Conservation (phyloP, 2,797 vertebrate species). For the Salarias fasciatus region DNA sequence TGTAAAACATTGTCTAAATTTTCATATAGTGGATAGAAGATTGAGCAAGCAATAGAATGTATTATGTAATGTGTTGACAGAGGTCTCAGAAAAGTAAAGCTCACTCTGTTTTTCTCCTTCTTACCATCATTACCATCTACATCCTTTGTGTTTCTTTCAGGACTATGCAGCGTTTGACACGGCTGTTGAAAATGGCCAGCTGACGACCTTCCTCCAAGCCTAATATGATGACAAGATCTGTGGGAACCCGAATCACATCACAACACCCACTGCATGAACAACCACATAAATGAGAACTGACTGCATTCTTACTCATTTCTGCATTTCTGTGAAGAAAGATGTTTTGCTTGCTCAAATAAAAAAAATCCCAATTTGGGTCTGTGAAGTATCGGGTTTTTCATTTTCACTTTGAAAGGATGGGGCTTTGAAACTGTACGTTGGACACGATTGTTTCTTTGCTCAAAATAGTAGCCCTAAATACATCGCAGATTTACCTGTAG, state of each 20-base stretch:
- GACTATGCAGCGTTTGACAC: constrained; percentile 39
- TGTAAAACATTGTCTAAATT: too few relatives aligned
- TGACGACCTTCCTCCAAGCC: constrained; percentile 64
- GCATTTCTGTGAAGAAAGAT: neutral
- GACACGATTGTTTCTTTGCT: too few relatives aligned
- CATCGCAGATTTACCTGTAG: too few relatives aligned
- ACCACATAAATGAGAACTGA: neutral
- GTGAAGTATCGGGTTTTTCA: neutral
- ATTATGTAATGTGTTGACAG: too few relatives aligned
- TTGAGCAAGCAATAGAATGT: too few relatives aligned
- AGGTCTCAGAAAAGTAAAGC: too few relatives aligned
- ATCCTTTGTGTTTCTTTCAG: constrained; percentile 32
- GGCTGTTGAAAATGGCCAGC: constrained; percentile 47
- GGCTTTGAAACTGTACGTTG: too few relatives aligned
- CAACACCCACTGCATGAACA: neutral
- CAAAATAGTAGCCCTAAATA: too few relatives aligned
- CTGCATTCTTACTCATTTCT: neutral
- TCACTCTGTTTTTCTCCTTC: too few relatives aligned
- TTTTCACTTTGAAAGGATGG: too few relatives aligned
- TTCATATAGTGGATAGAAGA: too few relatives aligned
- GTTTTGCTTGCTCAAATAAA: neutral
- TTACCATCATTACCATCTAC: too few relatives aligned
- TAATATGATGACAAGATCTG: constrained; percentile 17
- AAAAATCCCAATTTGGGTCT: neutral
- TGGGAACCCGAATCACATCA: neutral